A percentile compares a stretch with the other conserved stretches of the same genome.
These are phyloP conservation scores for Xestia ashworthii DNA, from an alignment of 2,888 invertebrate genomes.

Conservation along the genomic window DNA sequence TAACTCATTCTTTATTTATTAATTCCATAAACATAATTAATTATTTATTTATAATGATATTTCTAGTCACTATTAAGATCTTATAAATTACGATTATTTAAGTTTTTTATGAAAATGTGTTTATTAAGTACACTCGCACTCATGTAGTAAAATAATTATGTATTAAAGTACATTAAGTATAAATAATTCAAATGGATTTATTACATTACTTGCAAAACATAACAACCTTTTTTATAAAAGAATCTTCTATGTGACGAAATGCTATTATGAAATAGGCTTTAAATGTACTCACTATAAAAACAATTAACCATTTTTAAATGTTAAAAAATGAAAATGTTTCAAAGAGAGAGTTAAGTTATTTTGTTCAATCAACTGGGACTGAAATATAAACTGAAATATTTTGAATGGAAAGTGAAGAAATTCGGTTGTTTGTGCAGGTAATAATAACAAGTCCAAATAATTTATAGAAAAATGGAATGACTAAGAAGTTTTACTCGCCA, in stretches of 20 bases:
- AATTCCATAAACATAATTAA: constrained; percentile 83
- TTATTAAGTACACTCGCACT: constrained; percentile 77
- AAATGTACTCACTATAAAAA: background rate
- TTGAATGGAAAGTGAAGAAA: background rate
- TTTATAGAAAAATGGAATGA: constrained; percentile 75
- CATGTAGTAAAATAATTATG: constrained; percentile 52
- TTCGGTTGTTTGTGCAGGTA: background rate
- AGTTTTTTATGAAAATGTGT: constrained; percentile 77
- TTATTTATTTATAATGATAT: constrained; percentile 78
- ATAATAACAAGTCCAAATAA: constrained; percentile 64
- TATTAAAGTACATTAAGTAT: constrained; percentile 47
- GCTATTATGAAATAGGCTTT: background rate
- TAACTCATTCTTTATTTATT: constrained; percentile 85
- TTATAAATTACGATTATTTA: constrained; percentile 82
- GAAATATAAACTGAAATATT: background rate
- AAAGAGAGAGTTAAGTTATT: background rate
- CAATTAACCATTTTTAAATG: constrained; percentile 58
- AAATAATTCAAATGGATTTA: constrained; percentile 52
- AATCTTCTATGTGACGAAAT: background rate
- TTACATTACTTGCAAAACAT: constrained; percentile 38
- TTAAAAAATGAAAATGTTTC: constrained; percentile 60
- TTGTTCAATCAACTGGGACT: background rate
- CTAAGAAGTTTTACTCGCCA: constrained; percentile 75
- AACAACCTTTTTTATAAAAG: background rate
- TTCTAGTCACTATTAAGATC: constrained; percentile 83